phyloP scores from a whole-genome alignment of 2,113 vertebrate species.

The Hippocampus comes region DNA sequence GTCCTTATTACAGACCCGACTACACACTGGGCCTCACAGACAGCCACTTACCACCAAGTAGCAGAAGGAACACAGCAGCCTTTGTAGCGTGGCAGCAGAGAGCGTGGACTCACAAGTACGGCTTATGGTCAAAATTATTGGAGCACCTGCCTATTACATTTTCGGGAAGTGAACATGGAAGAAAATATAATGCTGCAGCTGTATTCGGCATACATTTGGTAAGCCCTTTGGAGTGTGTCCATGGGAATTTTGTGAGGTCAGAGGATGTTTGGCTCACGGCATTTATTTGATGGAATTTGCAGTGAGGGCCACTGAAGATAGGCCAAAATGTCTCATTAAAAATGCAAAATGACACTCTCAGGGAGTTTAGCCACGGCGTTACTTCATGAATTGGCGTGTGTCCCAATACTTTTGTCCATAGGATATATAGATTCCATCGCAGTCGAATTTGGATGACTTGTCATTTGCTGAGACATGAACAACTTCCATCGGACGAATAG shows the following conservation, averaged over 20 bases:
- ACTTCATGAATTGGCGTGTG: neutral
- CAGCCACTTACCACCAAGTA: slow-evolving; percentile 54
- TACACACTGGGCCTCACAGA: slow-evolving; percentile 65
- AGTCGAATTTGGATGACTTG: neutral
- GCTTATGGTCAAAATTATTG: neutral
- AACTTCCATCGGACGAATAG: neutral
- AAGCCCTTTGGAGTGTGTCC: neutral
- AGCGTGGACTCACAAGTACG: neutral
- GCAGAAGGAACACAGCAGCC: slow-evolving; percentile 44
- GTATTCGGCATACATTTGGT: neutral
- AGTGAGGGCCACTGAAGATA: neutral
- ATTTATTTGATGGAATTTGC: neutral
- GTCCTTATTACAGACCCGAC: slow-evolving; percentile 68
- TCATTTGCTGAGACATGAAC: neutral
- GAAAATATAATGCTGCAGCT: neutral
- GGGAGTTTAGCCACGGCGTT: neutral
- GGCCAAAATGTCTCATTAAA: neutral
- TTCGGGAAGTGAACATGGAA: neutral
- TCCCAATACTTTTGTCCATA: neutral
- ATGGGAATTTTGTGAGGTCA: neutral
- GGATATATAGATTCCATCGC: no score
- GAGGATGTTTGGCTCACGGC: neutral
- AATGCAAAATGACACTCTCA: neutral
- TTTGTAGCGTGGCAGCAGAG: slow-evolving; percentile 15
- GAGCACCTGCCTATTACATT: neutral